phyloP scores from a whole-genome alignment of 2,797 vertebrate genomes.

The Fundulus diaphanus region DNA sequence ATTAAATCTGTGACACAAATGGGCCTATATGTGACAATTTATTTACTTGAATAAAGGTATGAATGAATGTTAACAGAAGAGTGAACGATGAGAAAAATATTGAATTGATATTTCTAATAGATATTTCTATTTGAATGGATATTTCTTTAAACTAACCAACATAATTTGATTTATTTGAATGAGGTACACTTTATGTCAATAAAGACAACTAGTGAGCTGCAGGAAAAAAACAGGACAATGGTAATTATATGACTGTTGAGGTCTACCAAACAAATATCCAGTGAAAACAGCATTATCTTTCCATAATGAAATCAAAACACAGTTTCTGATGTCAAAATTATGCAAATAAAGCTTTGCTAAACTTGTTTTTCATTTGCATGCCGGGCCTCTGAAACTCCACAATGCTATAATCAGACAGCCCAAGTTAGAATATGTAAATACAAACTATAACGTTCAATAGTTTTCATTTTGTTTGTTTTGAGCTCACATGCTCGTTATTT shows the following conservation, averaged over 20 bases:
- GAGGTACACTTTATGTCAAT: conserved; percentile 55
- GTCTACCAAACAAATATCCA: conserved; percentile 40
- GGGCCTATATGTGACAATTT: too few relatives aligned
- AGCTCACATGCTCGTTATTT: conserved; percentile 26
- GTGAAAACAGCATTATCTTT: conserved; percentile 58
- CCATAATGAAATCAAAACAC: conserved; percentile 59
- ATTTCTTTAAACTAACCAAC: background rate
- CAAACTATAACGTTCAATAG: conserved; percentile 31
- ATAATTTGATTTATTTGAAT: conserved; percentile 27
- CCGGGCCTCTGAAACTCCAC: conserved; percentile 38
- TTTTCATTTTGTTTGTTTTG: conserved; percentile 54
- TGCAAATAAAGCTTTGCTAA: conserved; percentile 68
- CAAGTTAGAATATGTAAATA: conserved; percentile 61
- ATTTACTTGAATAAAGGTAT: background rate
- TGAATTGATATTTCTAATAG: conserved; percentile 1
- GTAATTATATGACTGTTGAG: background rate
- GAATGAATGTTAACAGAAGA: background rate
- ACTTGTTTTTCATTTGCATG: conserved; percentile 61
- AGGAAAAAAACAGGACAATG: background rate
- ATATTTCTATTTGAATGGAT: background rate
- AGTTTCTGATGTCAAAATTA: conserved; percentile 65
- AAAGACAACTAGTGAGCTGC: conserved; percentile 40
- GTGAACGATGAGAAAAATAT: background rate
- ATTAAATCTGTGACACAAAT: too few relatives aligned
- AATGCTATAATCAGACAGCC: conserved; percentile 43